Base-by-base conservation (phyloP, 2,113 vertebrate genomes). In the Rhineura floridana region DNA sequence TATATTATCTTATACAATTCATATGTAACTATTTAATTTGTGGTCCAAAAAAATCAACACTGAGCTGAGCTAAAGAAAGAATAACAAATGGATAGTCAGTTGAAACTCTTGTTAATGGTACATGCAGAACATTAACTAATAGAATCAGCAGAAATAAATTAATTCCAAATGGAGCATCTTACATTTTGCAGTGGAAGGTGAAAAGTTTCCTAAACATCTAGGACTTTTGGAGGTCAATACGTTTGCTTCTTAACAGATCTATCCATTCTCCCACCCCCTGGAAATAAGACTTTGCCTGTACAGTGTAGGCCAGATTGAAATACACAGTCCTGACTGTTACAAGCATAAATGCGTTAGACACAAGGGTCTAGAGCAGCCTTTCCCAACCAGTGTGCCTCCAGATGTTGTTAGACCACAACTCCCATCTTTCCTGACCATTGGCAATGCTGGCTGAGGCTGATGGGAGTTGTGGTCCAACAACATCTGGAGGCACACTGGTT, bases 131-230 rank as follows among this genome's bases (percentile, higher is more conserved):
- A 36, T 81, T 42, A 90, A 83, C 44, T 70, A 87, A 39, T 92
- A 93, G 88, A 70, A 83, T 69, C 90, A 92, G 50, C 69, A 85
- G 75, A 81, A 93, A 85, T 3, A 90, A 88, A 86, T 91, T 55
- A 70, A 87, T 91, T 90, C 42, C 85, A 90, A 94, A 88, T 85
- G 28, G 44, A 87, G 1, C 39, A 87, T 25, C 50, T 69, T 83
- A 48, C 23, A 89, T 91, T 81, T 89, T 89, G 12, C 9, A 84
- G 0, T 84, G 33, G 59, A 91, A 91, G 79, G 39, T 89, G 63
- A 91, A 91, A 92, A 65, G 55, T 87, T 93, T 81, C 77, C 0
- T 0, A 90, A 93, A 87, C 84, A 65, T 0, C 50, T 72, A 23
- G 28, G 17, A 83, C 73, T 91, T 81, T 44, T 76, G 87, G 77